phyloP scores from a whole-genome alignment of 2,888 invertebrate genomes.

The Tipula helvola region DNA sequence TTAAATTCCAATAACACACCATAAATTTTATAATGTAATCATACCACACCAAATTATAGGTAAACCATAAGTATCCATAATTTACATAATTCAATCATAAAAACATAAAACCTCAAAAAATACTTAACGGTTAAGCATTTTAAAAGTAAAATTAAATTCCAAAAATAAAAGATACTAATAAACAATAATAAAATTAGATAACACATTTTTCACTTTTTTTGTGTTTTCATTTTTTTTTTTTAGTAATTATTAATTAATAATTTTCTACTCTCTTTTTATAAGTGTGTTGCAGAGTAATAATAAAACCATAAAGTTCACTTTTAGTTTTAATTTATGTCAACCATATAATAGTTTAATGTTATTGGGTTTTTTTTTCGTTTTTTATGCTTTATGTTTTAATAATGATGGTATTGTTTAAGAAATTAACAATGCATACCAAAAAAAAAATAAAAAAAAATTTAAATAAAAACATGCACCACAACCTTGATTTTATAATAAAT shows the following conservation, averaged over 20 bases:
- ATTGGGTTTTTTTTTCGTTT: background rate
- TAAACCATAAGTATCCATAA: background rate
- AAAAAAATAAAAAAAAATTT: background rate
- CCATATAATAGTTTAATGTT: background rate
- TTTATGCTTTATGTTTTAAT: background rate
- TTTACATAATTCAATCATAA: background rate
- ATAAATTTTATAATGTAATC: background rate
- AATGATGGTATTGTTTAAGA: background rate
- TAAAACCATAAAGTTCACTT: conserved; percentile 4
- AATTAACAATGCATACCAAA: background rate
- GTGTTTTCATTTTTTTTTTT: background rate
- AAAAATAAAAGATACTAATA: background rate
- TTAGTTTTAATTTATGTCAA: background rate
- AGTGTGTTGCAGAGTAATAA: background rate
- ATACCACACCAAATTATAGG: background rate
- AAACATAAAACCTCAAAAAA: background rate
- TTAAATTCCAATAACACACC: background rate
- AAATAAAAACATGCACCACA: background rate
- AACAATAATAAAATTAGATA: background rate
- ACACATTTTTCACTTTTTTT: background rate
- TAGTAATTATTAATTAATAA: background rate
- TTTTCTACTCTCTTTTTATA: background rate
- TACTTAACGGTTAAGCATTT: background rate
- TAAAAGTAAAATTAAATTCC: background rate
- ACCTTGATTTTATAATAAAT: background rate